phyloP scores from a whole-genome alignment of 1,140 invertebrate genomes.

The Cydia pomonella region DNA sequence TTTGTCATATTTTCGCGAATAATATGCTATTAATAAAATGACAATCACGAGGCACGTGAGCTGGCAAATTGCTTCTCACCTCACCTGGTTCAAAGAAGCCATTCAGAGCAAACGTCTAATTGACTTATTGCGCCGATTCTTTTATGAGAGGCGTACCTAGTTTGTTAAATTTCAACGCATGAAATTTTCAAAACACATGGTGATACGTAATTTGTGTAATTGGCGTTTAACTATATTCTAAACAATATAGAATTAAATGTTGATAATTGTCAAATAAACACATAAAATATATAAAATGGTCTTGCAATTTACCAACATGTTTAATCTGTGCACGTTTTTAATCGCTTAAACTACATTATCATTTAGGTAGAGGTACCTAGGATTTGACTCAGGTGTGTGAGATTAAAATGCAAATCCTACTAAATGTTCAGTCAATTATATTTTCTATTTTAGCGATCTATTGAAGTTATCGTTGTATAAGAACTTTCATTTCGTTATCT shows the following conservation, averaged over 20 bases:
- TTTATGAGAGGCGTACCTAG: not conserved
- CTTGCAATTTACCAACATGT: too few species aligned
- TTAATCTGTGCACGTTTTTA: too few species aligned
- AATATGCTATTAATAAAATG: not conserved
- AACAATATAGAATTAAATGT: too few species aligned
- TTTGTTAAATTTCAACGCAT: conserved; percentile 4
- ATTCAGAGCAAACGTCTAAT: conserved; percentile 6
- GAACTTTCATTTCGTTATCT: not conserved
- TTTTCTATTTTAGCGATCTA: not conserved
- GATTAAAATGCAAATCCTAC: too few species aligned
- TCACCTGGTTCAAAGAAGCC: conserved; percentile 4
- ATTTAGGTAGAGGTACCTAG: too few species aligned
- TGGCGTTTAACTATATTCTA: not conserved
- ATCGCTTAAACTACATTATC: too few species aligned
- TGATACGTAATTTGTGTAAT: not conserved
- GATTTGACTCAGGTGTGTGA: too few species aligned
- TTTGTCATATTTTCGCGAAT: not conserved
- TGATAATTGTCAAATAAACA: too few species aligned
- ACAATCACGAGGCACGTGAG: conserved; percentile 12
- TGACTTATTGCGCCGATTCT: not conserved
- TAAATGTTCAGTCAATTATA: not conserved
- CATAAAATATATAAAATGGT: too few species aligned
- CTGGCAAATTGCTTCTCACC: not conserved
- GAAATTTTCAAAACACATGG: not conserved
- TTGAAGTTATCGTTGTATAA: not conserved